A percentile compares a stretch with the other conserved stretches of the same genome.
Conservation (phyloP, 2,888 invertebrate species). For the Phyllotreta striolata region DNA sequence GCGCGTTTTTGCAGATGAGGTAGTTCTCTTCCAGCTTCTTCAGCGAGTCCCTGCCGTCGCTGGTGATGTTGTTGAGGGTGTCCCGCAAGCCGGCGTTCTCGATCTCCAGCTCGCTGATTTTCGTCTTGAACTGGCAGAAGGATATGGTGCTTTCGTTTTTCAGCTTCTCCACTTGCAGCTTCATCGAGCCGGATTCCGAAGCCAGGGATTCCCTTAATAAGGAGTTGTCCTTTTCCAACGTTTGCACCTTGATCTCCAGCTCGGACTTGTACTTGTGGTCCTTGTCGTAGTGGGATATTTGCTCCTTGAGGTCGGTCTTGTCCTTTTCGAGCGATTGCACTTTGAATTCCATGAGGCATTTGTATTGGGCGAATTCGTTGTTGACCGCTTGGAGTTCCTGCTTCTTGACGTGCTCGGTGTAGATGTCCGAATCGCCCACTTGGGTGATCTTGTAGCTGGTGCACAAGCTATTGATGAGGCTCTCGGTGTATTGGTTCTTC, state of each 20-base stretch:
- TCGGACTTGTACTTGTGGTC: background rate
- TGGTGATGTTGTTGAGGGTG: background rate
- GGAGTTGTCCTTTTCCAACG: background rate
- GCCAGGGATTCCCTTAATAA: background rate
- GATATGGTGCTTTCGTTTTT: background rate
- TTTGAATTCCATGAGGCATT: background rate
- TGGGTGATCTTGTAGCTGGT: no score
- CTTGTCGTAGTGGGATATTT: background rate
- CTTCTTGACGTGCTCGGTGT: background rate
- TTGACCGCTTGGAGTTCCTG: conserved; percentile 2
- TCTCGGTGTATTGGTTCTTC: no score
- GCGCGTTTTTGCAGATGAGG: background rate
- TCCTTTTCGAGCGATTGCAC: conserved; percentile 2
- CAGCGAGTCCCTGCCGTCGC: background rate
- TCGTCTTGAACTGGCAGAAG: background rate
- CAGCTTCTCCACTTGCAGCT: background rate
- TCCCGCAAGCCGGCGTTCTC: conserved; percentile 8
- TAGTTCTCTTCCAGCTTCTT: conserved; percentile 13
- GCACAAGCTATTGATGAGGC: no score
- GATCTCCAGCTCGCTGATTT: conserved; percentile 3
- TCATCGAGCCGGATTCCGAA: background rate
- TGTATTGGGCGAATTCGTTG: conserved; percentile 2
- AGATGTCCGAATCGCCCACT: no score
- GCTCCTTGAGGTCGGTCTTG: background rate
- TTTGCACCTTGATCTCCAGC: background rate